phyloP scores from a whole-genome alignment of 2,113 vertebrate species.

The Phaethon lepturus region DNA sequence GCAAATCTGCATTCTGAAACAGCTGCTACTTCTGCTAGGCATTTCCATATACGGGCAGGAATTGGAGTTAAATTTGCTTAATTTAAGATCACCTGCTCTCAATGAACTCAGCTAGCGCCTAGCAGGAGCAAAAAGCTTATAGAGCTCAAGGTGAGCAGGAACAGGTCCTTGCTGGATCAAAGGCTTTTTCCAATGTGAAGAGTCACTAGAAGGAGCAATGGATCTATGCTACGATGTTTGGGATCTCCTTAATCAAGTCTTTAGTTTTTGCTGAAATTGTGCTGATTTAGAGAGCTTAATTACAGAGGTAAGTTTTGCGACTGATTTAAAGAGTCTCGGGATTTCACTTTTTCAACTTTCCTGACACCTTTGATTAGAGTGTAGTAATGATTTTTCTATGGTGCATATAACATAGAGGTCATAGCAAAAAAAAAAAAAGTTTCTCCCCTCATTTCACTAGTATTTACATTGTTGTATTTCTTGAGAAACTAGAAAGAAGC shows the following conservation, averaged over 20 bases:
- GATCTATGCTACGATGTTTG: accelerated
- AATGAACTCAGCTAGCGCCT: not conserved
- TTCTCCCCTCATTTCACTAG: not conserved
- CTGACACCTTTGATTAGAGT: not conserved
- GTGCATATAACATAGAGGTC: accelerated
- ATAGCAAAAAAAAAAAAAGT: not conserved
- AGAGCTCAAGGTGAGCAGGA: not conserved
- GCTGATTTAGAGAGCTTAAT: not conserved
- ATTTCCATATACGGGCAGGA: not conserved
- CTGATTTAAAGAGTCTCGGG: not conserved
- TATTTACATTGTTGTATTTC: not conserved
- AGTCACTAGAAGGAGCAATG: not conserved
- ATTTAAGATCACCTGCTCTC: not conserved
- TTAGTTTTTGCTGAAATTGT: not conserved
- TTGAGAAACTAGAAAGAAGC: not conserved
- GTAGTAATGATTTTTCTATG: not conserved
- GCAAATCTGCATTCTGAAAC: not conserved
- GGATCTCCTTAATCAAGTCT: not conserved
- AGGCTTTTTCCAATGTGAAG: accelerated
- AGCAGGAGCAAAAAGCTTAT: not conserved
- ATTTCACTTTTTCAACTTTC: not conserved
- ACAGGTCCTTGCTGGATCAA: accelerated
- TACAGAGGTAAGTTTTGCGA: not conserved
- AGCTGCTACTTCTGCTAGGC: not conserved
- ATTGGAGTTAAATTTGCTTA: not conserved